These are phyloP conservation scores for Sycophila texana DNA, from an alignment of 2,888 invertebrate species.

Conservation along the genomic window DNA sequence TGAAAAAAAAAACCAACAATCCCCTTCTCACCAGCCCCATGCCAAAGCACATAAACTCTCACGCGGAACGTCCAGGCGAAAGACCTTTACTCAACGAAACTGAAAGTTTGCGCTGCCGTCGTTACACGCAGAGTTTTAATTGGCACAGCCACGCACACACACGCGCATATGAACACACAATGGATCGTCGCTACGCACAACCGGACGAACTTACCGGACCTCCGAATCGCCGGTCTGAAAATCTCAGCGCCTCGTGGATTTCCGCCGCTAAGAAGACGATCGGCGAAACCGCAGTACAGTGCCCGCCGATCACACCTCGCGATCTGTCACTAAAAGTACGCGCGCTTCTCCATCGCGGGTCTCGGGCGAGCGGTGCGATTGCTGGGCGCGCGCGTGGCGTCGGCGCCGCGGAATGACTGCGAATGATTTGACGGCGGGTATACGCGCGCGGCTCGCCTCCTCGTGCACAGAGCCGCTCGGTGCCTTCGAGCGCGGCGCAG, in stretches of 20 bases:
- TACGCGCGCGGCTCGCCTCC: slow-evolving; percentile 47
- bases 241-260: too few species aligned
- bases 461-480: slow-evolving; percentile 21
- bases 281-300: neutral
- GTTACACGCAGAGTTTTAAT: neutral
- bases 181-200: neutral
- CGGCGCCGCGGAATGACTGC: slow-evolving; percentile 69
- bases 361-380: neutral
- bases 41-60: slow-evolving; percentile 21
- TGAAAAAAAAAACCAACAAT: too few species aligned
- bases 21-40: too few species aligned
- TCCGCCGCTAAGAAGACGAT: neutral
- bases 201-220: too few species aligned
- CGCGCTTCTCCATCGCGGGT: neutral
- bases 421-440: slow-evolving; percentile 67
- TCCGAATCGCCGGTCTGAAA: too few species aligned
- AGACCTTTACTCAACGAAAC: slow-evolving; percentile 4
- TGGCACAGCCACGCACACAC: neutral
- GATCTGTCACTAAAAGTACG: too few species aligned
- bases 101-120: slow-evolving; percentile 1
- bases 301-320: neutral
- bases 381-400: slow-evolving; percentile 15
- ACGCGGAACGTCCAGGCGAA: slow-evolving; percentile 17
- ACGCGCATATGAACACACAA: neutral
- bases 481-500: slow-evolving; percentile 7